Base-by-base conservation (phyloP, 2,888 invertebrate species). In the Lasioglossum marginatum region DNA sequence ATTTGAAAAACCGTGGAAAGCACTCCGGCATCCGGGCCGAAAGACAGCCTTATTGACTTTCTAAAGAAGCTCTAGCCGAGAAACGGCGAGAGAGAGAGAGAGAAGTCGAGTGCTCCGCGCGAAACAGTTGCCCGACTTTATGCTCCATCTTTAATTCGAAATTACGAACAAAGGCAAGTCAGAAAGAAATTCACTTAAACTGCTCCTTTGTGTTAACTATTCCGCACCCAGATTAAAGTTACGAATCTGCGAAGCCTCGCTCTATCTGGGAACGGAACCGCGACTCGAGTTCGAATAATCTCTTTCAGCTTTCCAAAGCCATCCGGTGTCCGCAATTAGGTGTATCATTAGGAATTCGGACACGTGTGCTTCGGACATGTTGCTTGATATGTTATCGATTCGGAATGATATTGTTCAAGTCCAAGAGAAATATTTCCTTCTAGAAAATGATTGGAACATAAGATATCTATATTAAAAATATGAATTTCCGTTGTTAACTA, bases 131-230 rank as follows among this genome's bases (percentile, higher is more conserved):
- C 27, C 45, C 72, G 80, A n/a, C 31, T 14, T 63, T 34, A 27
- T 34, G 63, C 60, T 72, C 37, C 72, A 48, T 40, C 63, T 78
- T 72, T 78, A 77, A 72, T 48, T 31, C 78, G 48, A 63, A 66
- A 77, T 72, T 66, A 77, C 77, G 43, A 19, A 78, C 40, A 78
- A 72, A 82, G 78, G 31, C 27, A 4, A 31, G 40, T 12, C 43
- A 14, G 78, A 6, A 73, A 82, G 16, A 73, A 78, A 82, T 48
- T 66, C 81, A 52, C 78, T 77, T 66, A 82, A 63, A 78, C 63
- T 23, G 37, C 14, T 37, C 79, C 72, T 79, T 79, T 79, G 68
- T 68, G 68, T 57, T 73, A 82, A 79, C 52, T 82, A 82, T 79
- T 79, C 82, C 27, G 80, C 79, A 45, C 82, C 48, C 40, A 14